Evolutionary conservation across 2,797 vertebrate genomes (phyloP), one percentile per base, ranked within the genome.

Genomic region (Limnodromus scolopaceus): DNA sequence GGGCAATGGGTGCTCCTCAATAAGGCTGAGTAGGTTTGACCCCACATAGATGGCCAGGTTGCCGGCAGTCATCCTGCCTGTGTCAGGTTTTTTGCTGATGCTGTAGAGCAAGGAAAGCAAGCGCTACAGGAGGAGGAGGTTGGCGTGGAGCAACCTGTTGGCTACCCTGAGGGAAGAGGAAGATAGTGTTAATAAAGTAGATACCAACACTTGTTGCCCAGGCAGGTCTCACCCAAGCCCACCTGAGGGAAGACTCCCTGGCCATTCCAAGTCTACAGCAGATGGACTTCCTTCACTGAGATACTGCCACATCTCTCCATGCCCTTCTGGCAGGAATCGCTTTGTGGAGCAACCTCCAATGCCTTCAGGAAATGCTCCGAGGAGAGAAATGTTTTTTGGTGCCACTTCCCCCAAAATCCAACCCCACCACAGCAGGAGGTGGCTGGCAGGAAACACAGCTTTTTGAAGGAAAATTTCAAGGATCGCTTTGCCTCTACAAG

Each of bases 31-130:
- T 95, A 99, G 97, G 11, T 98, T 99, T 94, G 99, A 99, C 3
- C 98, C 99, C 9, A 99, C 98, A 83, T 99, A 99, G 95, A 99
- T 98, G 3, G 99, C 99, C 34, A 99, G 95, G 91, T 99, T 99
- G 96, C 95, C 91, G 63, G 98, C 97, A 53, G 98, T 98, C 99
- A 99, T 99, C 96, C 98, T 99, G 98, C 98, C 99, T 84, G 95
- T 82, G 22, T 98, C 91, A 1, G 98, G 95, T 4, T 71, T 98
- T 94, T 97, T 96, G 32, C 98, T 98, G 96, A 99, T 98, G 89
- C 98, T 98, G 38, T 63, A 41, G 38, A 99, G 98, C 87, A 99
- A 87, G 5, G 97, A 98, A 72, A 98, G 92, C 39, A 99, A 94
- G 76, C 98, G 93, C 92, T 98, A 98, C 78, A 99, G 98, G 72